These are phyloP conservation scores for Danio aesculapii DNA, from an alignment of 2,797 vertebrate genomes.

Conservation along the genomic window DNA sequence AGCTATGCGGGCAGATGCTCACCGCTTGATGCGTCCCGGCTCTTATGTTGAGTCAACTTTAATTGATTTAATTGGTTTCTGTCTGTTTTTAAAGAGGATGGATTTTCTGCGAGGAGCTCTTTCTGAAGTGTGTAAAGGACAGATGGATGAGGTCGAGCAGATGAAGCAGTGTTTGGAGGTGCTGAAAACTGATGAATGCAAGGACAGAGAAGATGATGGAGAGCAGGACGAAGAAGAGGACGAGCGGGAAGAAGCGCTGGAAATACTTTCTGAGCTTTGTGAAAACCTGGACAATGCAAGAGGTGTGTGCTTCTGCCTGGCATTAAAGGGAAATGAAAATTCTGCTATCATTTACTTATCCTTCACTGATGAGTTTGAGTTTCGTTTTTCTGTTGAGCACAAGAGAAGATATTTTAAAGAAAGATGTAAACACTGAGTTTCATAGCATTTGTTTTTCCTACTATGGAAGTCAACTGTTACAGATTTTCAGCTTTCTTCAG, in stretches of 20 bases:
- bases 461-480: too few relatives aligned
- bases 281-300: constrained; percentile 81
- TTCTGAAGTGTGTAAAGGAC: constrained; percentile 82
- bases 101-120: constrained; percentile 86
- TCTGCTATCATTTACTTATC: too few relatives aligned
- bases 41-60: neutral
- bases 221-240: constrained; percentile 72
- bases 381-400: too few relatives aligned
- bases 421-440: too few relatives aligned
- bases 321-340: too few relatives aligned
- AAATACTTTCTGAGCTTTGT: constrained; percentile 87
- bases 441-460: too few relatives aligned
- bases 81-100: constrained; percentile 75
- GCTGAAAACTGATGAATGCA: constrained; percentile 65
- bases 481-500: too few relatives aligned
- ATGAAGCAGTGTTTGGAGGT: constrained; percentile 86
- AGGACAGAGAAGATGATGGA: constrained; percentile 49
- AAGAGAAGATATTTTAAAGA: too few relatives aligned
- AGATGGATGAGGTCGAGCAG: constrained; percentile 87
- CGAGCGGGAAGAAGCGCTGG: constrained; percentile 77
- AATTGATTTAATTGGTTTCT: neutral
- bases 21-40: too few relatives aligned
- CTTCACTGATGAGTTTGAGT: too few relatives aligned
- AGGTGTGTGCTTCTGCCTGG: constrained; percentile 67
- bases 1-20: too few relatives aligned